These are phyloP conservation scores for Nomada goodeniana DNA, from an alignment of 2,888 invertebrate genomes.

Conservation along the genomic window DNA sequence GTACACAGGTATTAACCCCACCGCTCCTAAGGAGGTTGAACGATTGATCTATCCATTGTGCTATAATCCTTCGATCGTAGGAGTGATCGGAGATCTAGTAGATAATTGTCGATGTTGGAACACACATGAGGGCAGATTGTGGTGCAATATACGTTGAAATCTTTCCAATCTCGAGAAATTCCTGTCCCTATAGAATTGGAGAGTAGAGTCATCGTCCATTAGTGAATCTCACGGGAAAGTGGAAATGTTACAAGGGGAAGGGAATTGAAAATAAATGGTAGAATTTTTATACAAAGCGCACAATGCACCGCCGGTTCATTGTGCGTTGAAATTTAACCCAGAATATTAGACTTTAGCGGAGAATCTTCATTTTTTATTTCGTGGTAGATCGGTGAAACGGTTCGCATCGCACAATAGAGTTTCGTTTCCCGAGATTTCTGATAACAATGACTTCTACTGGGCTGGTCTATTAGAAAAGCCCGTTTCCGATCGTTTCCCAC, in stretches of 20 bases:
- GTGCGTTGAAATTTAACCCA: background rate
- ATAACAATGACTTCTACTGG: constrained; percentile 44
- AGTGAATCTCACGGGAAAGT: constrained; percentile 2
- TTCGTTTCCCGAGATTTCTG: constrained; percentile 26
- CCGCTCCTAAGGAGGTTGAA: constrained; percentile 50
- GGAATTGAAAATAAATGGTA: background rate
- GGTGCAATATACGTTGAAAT: constrained; percentile 6
- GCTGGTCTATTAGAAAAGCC: constrained; percentile 9
- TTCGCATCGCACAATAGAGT: constrained; percentile 9
- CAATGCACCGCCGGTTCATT: background rate
- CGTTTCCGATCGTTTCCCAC: constrained; percentile 43
- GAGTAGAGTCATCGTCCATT: background rate
- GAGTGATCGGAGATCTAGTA: constrained; percentile 66
- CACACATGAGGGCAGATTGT: constrained; percentile 53
- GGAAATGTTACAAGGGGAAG: background rate
- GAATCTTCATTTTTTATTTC: background rate
- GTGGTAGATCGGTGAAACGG: background rate
- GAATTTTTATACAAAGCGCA: background rate
- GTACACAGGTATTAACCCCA: constrained; percentile 44
- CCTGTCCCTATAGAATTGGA: too few species aligned
- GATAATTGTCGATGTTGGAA: constrained; percentile 68
- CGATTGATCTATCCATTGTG: constrained; percentile 71
- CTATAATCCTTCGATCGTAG: constrained; percentile 61
- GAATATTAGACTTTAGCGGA: background rate
- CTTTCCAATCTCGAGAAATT: background rate